Conservation (phyloP, 2,113 vertebrate genomes). For the Pangasianodon hypophthalmus region DNA sequence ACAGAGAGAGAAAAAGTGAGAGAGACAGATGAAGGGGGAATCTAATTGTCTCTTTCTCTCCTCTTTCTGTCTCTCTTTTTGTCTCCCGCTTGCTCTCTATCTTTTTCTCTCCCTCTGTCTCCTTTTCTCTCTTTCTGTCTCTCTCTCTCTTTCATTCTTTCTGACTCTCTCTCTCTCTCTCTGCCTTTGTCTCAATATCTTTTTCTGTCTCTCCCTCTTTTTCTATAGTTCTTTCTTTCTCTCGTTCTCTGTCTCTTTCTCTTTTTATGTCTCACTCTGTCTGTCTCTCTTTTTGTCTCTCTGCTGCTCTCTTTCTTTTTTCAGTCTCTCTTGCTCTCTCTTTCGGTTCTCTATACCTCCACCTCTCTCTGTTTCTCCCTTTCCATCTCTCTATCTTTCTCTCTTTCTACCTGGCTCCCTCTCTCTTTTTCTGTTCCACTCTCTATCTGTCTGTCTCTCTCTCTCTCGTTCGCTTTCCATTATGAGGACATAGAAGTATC, state of each 20-base stretch:
- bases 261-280: neutral
- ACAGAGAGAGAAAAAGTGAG: no score
- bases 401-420: neutral
- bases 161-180: no score
- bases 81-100: no score
- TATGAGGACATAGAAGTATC: neutral
- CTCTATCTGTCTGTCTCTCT: neutral
- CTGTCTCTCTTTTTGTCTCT: neutral
- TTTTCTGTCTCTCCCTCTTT: no score
- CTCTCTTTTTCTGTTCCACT: neutral
- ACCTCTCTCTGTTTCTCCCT: neutral
- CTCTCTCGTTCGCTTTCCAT: neutral
- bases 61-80: no score
- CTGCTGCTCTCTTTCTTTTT: neutral
- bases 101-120: no score
- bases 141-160: no score
- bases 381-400: neutral
- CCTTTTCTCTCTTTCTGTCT: no score
- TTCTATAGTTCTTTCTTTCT: neutral
- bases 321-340: neutral
- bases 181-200: no score
- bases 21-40: no score
- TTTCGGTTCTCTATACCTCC: neutral
- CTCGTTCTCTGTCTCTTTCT: neutral
- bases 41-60: no score